These are phyloP conservation scores for Papilio polytes DNA, from an alignment of 1,140 invertebrate species.

Conservation along the genomic window DNA sequence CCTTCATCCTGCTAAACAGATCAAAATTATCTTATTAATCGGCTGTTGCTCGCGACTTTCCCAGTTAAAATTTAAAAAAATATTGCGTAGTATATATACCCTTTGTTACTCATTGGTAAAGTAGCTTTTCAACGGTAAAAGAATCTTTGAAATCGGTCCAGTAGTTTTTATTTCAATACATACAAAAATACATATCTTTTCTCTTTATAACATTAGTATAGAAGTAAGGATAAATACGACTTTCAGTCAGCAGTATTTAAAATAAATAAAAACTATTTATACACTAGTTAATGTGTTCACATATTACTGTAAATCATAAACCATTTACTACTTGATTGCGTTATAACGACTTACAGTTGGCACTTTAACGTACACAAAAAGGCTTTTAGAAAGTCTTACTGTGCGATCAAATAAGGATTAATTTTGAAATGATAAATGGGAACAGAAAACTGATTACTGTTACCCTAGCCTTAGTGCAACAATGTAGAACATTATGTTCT, in stretches of 20 bases:
- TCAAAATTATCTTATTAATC: neutral
- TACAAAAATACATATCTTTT: no score
- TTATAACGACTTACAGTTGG: neutral
- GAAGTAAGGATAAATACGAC: no score
- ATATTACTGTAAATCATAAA: slow-evolving; percentile 4
- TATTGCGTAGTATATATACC: no score
- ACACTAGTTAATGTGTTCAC: neutral
- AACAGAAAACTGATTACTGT: neutral
- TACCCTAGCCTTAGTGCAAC: neutral
- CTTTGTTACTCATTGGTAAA: no score
- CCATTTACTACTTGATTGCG: neutral
- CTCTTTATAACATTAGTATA: no score
- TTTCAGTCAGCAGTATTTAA: no score
- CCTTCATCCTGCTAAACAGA: slow-evolving; percentile 64
- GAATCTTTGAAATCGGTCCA: no score
- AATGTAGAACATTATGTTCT: no score
- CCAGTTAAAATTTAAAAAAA: no score
- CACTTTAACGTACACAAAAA: slow-evolving; percentile 17
- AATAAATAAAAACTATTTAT: neutral
- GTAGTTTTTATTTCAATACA: no score
- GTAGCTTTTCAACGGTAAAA: no score
- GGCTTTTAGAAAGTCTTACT: slow-evolving; percentile 13
- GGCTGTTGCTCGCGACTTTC: no score
- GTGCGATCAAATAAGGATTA: slow-evolving; percentile 13
- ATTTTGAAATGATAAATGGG: neutral